These are phyloP conservation scores for Redunca redunca DNA, from an alignment of 2,113 vertebrate genomes.

Conservation along the genomic window DNA sequence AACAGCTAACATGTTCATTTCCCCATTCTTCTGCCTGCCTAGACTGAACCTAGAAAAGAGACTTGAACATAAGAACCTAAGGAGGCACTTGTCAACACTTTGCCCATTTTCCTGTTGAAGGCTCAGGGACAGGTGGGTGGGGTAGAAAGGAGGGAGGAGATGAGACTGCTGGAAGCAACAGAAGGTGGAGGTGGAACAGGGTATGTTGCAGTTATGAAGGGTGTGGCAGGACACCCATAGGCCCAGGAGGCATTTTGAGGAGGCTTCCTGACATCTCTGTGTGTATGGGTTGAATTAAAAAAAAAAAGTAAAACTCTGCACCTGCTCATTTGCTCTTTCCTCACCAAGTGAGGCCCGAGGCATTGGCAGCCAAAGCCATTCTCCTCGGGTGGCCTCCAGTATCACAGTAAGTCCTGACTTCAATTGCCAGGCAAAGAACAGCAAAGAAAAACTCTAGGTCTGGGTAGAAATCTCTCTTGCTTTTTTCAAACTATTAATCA, in stretches of 20 bases:
- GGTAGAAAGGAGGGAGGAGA: background rate
- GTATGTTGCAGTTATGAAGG: background rate
- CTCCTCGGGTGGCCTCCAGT: background rate
- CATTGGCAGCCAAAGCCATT: background rate
- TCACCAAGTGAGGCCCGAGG: background rate
- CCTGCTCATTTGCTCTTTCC: slow-evolving; percentile 35
- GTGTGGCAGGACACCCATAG: background rate
- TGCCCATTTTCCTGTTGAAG: background rate
- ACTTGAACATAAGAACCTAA: background rate
- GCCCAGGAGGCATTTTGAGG: background rate
- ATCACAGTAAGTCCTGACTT: background rate
- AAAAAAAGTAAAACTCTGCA: background rate
- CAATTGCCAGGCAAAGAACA: background rate
- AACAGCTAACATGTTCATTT: background rate
- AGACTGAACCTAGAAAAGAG: background rate
- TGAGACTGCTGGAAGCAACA: background rate
- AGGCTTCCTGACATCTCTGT: background rate
- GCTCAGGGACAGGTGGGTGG: background rate
- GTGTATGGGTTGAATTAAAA: background rate
- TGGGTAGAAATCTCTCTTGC: background rate
- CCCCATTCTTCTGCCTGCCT: background rate
- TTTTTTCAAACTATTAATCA: background rate
- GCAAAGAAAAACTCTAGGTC: background rate
- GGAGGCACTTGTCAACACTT: background rate
- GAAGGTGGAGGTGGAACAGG: background rate